Percentiles rank a stretch among this genome's conserved stretches.
phyloP scores from a whole-genome alignment of 2,797 vertebrate species.

The Cryptoprocta ferox region DNA sequence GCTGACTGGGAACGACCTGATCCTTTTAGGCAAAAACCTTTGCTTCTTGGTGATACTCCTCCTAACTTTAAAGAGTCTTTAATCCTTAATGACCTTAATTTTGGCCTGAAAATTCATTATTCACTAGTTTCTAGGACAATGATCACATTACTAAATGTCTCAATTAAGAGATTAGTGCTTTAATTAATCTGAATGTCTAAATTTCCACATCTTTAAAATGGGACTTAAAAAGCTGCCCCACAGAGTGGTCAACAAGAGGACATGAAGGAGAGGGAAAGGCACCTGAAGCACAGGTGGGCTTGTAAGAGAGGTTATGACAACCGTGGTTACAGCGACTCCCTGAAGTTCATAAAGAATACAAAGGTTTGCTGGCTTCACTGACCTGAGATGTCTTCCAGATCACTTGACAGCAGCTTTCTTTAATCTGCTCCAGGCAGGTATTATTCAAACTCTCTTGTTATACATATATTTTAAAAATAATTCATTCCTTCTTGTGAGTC shows the following conservation, averaged over 20 bases:
- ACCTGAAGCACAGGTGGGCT: no score
- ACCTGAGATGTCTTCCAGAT: neutral
- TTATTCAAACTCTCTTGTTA: neutral
- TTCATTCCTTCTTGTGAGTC: neutral
- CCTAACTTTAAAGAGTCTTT: neutral
- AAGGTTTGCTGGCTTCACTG: neutral
- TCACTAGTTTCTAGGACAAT: neutral
- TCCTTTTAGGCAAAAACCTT: neutral
- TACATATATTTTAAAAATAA: neutral
- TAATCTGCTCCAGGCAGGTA: neutral
- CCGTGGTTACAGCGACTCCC: accelerated
- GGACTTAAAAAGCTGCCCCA: neutral
- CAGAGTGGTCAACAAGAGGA: neutral
- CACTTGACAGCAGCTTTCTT: neutral
- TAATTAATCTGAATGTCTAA: neutral
- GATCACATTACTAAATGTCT: neutral
- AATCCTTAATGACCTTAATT: neutral
- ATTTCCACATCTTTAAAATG: neutral
- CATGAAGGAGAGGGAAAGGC: neutral
- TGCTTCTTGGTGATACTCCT: neutral
- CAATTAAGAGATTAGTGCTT: neutral
- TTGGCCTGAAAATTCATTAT: neutral
- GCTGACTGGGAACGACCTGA: neutral
- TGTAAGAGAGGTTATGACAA: accelerated
- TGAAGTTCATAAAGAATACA: accelerated